These are phyloP conservation scores for Hylyphantes graminicola DNA, from an alignment of 1,140 invertebrate genomes.

Conservation along the genomic window DNA sequence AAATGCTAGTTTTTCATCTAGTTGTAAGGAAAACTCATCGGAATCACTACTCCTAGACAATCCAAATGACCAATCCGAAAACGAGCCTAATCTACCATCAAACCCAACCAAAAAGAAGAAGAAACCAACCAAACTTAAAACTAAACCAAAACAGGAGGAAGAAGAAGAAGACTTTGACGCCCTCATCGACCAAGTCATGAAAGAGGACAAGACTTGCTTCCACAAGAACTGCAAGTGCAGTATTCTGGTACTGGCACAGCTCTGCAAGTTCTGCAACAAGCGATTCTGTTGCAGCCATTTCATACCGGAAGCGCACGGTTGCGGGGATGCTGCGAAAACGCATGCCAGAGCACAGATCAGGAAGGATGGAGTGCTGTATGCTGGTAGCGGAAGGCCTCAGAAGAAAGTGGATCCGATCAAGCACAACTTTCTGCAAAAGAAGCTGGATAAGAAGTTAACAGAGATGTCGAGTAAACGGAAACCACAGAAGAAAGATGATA, in stretches of 20 bases:
- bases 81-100: not conserved
- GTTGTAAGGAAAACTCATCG: too few relatives aligned
- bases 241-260: constrained; percentile 70
- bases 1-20: not conserved
- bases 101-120: not conserved
- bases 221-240: constrained; percentile 71
- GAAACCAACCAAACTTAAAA: not conserved
- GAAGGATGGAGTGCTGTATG: constrained; percentile 67
- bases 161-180: constrained; percentile 71
- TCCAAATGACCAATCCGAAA: too few relatives aligned
- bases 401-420: constrained; percentile 66
- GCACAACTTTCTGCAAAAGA: constrained; percentile 68
- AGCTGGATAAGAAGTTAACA: constrained; percentile 69
- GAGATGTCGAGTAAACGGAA: constrained; percentile 67
- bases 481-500: not conserved
- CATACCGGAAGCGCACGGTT: constrained; percentile 75
- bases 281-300: constrained; percentile 73
- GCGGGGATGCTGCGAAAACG: constrained; percentile 71
- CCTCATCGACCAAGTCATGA: constrained; percentile 69
- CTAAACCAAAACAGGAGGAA: constrained; percentile 23
- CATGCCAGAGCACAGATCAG: constrained; percentile 70
- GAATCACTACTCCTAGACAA: too few relatives aligned
- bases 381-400: constrained; percentile 67
- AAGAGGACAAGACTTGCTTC: constrained; percentile 70
- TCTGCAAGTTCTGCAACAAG: constrained; percentile 72